Evolutionary conservation across 2,797 vertebrate species (phyloP).

Genomic region (Brachyrhaphis roseni): DNA sequence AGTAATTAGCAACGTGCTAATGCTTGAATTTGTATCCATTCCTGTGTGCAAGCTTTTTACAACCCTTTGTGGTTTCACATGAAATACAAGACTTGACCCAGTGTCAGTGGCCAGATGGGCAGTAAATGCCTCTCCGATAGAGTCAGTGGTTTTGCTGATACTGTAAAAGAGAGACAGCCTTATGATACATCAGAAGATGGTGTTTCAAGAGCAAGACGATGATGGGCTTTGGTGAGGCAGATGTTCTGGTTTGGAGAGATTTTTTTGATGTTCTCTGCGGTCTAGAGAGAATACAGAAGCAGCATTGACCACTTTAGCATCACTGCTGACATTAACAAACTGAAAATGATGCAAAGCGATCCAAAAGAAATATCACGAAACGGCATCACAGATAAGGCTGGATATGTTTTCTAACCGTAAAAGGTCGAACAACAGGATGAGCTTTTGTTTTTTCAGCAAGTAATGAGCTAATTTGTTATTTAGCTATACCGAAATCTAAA

Average conservation of each 20-base stretch:
- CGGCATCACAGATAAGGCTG: background rate
- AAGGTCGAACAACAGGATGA: background rate
- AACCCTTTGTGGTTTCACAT: constrained; percentile 74
- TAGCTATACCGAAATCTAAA: background rate
- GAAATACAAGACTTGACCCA: constrained; percentile 76
- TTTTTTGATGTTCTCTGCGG: background rate
- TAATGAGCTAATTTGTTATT: background rate
- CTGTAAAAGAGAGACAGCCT: constrained; percentile 45
- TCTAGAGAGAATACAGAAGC: background rate
- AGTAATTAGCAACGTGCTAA: constrained; percentile 80
- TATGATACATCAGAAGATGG: constrained; percentile 21
- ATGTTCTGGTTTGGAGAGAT: background rate
- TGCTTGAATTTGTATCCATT: constrained; percentile 78
- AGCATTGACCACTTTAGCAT: background rate
- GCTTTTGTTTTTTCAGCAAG: background rate
- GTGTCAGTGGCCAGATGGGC: constrained; percentile 80
- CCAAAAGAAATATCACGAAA: background rate
- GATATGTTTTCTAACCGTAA: background rate
- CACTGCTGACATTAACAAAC: background rate
- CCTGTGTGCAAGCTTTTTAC: constrained; percentile 74
- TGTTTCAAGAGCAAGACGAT: constrained; percentile 32
- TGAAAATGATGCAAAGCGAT: background rate
- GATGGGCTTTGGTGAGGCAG: constrained; percentile 17
- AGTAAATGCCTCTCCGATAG: constrained; percentile 79
- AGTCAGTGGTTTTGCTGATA: constrained; percentile 64